Percentiles rank a stretch among this genome's conserved stretches.
Evolutionary conservation across 2,888 invertebrate species (phyloP).

Genomic region (Clistopyga incitator): DNA sequence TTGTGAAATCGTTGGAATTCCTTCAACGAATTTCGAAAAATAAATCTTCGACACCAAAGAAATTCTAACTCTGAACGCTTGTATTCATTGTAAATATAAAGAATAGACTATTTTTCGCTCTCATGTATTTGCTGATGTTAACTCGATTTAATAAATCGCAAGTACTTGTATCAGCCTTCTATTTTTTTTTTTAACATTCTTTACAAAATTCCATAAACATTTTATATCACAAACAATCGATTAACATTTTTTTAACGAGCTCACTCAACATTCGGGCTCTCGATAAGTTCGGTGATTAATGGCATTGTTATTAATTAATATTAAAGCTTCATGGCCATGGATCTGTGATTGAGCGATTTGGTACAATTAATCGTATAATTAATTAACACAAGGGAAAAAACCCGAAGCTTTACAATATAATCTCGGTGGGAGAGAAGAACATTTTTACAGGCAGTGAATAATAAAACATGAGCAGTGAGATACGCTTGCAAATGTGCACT

Average conservation of each 20-base stretch:
- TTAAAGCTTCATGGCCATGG: too few species aligned
- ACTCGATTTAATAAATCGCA: slow-evolving; percentile 28
- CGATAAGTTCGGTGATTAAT: too few species aligned
- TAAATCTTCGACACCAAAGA: not conserved
- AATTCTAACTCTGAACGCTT: slow-evolving; percentile 1
- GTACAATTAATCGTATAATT: too few species aligned
- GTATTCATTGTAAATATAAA: slow-evolving; percentile 34
- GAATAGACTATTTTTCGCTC: slow-evolving; percentile 8
- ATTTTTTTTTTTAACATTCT: not conserved
- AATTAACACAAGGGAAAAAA: too few species aligned
- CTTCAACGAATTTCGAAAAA: not conserved
- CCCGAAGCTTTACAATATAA: too few species aligned
- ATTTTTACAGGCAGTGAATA: too few species aligned
- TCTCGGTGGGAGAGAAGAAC: too few species aligned
- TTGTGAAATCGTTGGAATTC: not conserved
- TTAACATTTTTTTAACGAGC: not conserved
- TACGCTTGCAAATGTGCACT: too few species aligned
- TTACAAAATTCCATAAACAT: not conserved
- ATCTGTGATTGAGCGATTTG: too few species aligned
- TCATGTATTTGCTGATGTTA: not conserved
- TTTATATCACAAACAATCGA: not conserved
- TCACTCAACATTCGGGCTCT: too few species aligned
- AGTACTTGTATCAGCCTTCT: not conserved
- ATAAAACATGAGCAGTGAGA: too few species aligned
- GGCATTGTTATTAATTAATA: too few species aligned